phyloP scores from a whole-genome alignment of 2,113 vertebrate genomes.

The Chelonoidis abingdonii region DNA sequence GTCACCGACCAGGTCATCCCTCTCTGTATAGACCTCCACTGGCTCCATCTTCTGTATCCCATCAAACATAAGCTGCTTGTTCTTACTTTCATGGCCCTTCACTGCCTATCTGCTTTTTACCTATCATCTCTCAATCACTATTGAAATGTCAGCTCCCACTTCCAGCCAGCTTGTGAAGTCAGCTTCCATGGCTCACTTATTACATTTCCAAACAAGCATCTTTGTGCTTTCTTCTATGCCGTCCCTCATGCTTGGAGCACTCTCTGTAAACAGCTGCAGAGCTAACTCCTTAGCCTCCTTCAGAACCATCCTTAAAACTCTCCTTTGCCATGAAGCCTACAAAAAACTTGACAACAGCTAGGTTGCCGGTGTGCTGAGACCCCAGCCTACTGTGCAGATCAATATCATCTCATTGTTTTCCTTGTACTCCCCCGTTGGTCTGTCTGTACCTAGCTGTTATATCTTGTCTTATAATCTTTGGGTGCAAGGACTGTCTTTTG shows the following conservation, averaged over 20 bases:
- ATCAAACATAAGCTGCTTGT: not conserved
- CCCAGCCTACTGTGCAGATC: not conserved
- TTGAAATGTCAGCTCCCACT: not conserved
- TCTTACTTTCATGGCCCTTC: not conserved
- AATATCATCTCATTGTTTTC: not conserved
- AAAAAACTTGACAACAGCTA: not conserved
- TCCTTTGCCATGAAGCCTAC: not conserved
- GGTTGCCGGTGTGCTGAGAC: not conserved
- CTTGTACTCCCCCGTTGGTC: not conserved
- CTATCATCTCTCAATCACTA: not conserved
- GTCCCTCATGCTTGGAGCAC: not conserved
- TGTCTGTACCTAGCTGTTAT: not conserved
- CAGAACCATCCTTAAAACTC: not conserved
- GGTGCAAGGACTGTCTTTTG: too few species aligned
- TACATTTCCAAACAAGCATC: not conserved
- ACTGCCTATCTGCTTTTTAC: not conserved
- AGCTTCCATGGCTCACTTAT: not conserved
- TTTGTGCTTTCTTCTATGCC: not conserved
- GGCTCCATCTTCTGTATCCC: not conserved
- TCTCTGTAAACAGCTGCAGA: not conserved
- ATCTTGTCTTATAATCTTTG: not conserved
- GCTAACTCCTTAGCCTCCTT: not conserved
- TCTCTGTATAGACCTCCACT: not conserved
- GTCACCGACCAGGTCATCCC: not conserved
- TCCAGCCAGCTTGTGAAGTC: not conserved